Percentiles rank a stretch among this genome's conserved stretches.
phyloP scores from a whole-genome alignment of 2,888 invertebrate genomes.

The Ophion slaviceki region DNA sequence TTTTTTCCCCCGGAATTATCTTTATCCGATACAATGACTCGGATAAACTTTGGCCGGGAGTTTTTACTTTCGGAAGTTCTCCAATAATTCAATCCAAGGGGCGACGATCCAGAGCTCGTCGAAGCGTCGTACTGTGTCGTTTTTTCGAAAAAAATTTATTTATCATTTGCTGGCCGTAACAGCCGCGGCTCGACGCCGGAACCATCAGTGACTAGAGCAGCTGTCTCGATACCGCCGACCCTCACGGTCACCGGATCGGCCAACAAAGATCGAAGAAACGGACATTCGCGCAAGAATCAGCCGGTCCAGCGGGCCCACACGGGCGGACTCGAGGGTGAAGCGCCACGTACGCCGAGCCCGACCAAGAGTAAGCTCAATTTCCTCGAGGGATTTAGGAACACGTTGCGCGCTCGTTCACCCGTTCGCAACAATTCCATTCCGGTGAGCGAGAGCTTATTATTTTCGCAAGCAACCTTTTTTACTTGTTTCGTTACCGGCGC shows the following conservation, averaged over 20 bases:
- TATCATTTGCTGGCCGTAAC: conserved; percentile 81
- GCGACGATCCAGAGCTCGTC: conserved; percentile 1
- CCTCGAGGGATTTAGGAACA: conserved; percentile 87
- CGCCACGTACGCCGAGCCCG: conserved; percentile 81
- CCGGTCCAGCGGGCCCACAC: conserved; percentile 77
- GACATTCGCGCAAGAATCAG: conserved; percentile 69
- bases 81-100: background rate
- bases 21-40: conserved; percentile 4
- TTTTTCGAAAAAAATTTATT: conserved; percentile 72
- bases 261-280: conserved; percentile 73
- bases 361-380: conserved; percentile 84
- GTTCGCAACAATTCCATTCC: conserved; percentile 81
- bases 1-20: background rate
- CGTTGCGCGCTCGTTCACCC: conserved; percentile 84
- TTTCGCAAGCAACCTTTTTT: conserved; percentile 38
- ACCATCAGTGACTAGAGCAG: conserved; percentile 72
- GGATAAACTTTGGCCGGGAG: background rate
- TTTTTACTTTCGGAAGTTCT: background rate
- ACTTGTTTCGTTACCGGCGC: conserved; percentile 20
- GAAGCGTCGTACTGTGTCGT: conserved; percentile 57
- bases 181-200: conserved; percentile 81
- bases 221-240: conserved; percentile 75
- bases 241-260: conserved; percentile 73
- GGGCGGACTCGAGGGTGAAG: conserved; percentile 72
- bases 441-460: conserved; percentile 75